Base-by-base conservation (phyloP, 2,888 invertebrate genomes). In the Amblyjoppa proteus region DNA sequence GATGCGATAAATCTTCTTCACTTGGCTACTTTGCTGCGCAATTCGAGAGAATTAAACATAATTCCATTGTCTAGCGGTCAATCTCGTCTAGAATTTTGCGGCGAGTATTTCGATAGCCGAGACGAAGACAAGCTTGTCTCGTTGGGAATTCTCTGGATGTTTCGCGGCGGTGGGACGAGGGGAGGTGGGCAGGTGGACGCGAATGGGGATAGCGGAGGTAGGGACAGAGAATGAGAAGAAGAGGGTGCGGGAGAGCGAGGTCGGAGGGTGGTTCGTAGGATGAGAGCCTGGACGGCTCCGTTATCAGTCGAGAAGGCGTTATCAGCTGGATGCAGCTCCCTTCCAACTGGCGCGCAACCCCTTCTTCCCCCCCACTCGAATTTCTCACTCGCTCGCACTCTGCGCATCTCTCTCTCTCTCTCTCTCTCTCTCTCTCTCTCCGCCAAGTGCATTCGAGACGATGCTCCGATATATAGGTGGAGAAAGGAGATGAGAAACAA, bases 311-410 rank as follows among this genome's bases (percentile, higher is more conserved):
- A 90, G 90, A 91, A 91, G 89, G 88, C 87, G 92, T 93, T 93
- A 93, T 93, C 93, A 92, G 93, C 92, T 92, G 91, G 90, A 92
- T 93, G 93, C 94, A 93, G 93, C 92, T 90, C 91, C 91, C 93
- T 90, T 88, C 91, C 89, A 89, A 86, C 83, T 83, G 80, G 71
- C 85, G 84, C 89, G 88, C 89, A 87, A 88, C 88, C 90, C 90
- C 90, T 90, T 87, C 87, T 81, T 87, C 87, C 85, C 78, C 78
- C 16, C 81, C 66, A 83, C 81, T 81, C 78, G 74, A 75, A 49
- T 49, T 16, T 49, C 45, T 49, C 41, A 11, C 41, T 41, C 41
- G 41, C 41, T 41, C 41, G 41, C 9, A 84, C 83, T 76, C 82
- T 20, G 20, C 20, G 20, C 20, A 20, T 20, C 20, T 31, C 81